Percentiles rank a stretch among this genome's conserved stretches.
These are phyloP conservation scores for Neoniphon sammara DNA, from an alignment of 2,797 vertebrate species.

Conservation along the genomic window DNA sequence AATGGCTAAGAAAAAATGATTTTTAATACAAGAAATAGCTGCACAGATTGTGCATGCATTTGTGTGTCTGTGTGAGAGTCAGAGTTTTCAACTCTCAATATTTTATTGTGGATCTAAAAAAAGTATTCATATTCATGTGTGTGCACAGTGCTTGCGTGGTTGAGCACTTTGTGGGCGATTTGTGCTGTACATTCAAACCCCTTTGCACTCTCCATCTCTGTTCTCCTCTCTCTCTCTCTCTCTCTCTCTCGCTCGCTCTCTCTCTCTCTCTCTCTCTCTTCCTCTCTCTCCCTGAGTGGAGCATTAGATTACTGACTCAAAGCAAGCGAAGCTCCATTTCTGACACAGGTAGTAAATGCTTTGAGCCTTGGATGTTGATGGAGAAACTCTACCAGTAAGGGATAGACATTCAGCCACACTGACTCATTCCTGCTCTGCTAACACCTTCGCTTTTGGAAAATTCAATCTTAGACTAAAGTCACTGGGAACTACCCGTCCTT, in stretches of 20 bases:
- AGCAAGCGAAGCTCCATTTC: conserved; percentile 53
- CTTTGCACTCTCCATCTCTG: conserved; percentile 73
- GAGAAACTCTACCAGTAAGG: conserved; percentile 2
- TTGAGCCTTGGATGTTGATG: background rate
- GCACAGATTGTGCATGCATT: conserved; percentile 27
- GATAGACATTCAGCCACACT: conserved; percentile 12
- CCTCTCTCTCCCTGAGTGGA: conserved; percentile 63
- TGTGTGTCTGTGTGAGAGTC: conserved; percentile 45
- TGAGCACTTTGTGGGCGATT: conserved; percentile 81
- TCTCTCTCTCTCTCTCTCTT: conserved; percentile 54
- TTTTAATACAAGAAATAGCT: background rate
- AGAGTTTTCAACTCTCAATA: conserved; percentile 61
- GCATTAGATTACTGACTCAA: conserved; percentile 59
- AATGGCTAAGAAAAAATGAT: conserved; percentile 14
- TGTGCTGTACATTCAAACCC: conserved; percentile 78
- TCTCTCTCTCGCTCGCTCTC: conserved; percentile 44
- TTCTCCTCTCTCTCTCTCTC: conserved; percentile 47
- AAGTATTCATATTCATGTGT: conserved; percentile 67
- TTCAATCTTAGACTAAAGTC: conserved; percentile 24
- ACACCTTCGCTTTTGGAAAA: conserved; percentile 42
- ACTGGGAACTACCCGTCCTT: conserved; percentile 34
- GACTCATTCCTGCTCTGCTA: conserved; percentile 34
- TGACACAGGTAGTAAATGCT: conserved; percentile 56
- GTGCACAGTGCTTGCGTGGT: conserved; percentile 74
- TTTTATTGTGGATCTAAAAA: conserved; percentile 73